Base-by-base conservation (phyloP, 2,888 invertebrate genomes). In the Pachymerium ferrugineum region DNA sequence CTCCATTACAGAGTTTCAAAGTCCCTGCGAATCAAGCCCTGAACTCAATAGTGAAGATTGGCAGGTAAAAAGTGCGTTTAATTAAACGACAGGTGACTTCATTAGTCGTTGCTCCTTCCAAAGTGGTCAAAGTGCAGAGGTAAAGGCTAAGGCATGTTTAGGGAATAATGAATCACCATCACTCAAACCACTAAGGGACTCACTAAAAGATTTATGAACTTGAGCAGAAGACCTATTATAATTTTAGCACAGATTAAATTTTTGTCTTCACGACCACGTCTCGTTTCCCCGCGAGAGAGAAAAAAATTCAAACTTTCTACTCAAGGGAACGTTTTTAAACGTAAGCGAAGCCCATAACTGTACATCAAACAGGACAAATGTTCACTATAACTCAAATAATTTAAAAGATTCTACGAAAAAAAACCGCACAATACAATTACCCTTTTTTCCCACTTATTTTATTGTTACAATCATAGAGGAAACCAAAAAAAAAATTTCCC, bases 161-260 rank as follows among this genome's bases (percentile, higher is more conserved):
- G 28, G 54, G 25, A 54, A 28, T 54, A 54, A 54, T 54, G 54
- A 54, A 54, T 54, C 54, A 54, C 54, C 54, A 54, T 54, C 54
- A 54, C 12, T 54, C 54, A 54, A 54, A 25, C 12, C 54, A 25
- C 54, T 8, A 54, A 22, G 54, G n/a, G 54, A 54, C 54, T 54
- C 22, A 28, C 54, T 54, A 54, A 54, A n/a, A 54, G 54, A 54
- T 54, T 54, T 54, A 54, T 54, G 54, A 54, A 14, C 8, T 28
- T 28, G 28, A 54, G 25, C 54, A 54, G 5, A 6, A 6, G 54
- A 47, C 54, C 10, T 54, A 54, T 54, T 54, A 54, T 19, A 22
- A 54, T 54, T 54, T 54, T 28, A 54, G 54, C 54, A 54, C 54
- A 54, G 54, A 54, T 54, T 54, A 54, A 54, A 54, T 54, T 54